Base-by-base conservation (phyloP, 2,888 invertebrate species). In the Aplocera efformata region DNA sequence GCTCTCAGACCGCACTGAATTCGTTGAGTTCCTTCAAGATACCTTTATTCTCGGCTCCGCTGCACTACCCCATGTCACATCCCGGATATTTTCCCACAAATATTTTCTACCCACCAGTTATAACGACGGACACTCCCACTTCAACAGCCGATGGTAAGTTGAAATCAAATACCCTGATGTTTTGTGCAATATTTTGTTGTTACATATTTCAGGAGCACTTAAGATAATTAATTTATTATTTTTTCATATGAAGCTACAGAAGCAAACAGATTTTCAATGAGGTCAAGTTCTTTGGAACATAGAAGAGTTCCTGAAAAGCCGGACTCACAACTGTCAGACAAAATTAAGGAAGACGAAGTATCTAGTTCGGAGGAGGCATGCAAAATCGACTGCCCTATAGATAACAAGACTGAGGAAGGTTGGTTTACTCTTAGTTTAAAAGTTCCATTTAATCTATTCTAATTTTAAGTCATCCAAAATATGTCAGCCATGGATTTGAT, bases 291-390 rank as follows among this genome's bases (percentile, higher is more conserved):
- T 6, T n/a, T 56, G 13, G 32, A 77, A 66, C 33, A 69, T 60
- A 44, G 63, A 71, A 50, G 56, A 9, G 41, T 40, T 50, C 46
- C 78, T 31, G 74, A 78, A 26, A 75, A 80, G 47, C 63, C 85
- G 1, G 76, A 84, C 37, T 71, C 82, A 0, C 79, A 85, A 11
- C 70, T 81, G 6, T 40, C 66, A 1, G 79, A 79, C 7, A 80
- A 67, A 59, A 63, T 79, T 11, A 93, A 93, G 64, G 94, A 94
- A 55, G 93, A 94, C 58, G 94, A 94, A 76, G 94, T 94, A 0
- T 91, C 92, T 10, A 94, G 94, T 70, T 93, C 94, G 0, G 93
- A 93, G 67, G 94, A 93, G 72, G 90, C 92, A 9, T 76, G 60
- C 42, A 82, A 70, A 53, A 52, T 56, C 5, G 69, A 69, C 10